phyloP scores from a whole-genome alignment of 2,888 invertebrate species.

The Aproaerema taeniolella region DNA sequence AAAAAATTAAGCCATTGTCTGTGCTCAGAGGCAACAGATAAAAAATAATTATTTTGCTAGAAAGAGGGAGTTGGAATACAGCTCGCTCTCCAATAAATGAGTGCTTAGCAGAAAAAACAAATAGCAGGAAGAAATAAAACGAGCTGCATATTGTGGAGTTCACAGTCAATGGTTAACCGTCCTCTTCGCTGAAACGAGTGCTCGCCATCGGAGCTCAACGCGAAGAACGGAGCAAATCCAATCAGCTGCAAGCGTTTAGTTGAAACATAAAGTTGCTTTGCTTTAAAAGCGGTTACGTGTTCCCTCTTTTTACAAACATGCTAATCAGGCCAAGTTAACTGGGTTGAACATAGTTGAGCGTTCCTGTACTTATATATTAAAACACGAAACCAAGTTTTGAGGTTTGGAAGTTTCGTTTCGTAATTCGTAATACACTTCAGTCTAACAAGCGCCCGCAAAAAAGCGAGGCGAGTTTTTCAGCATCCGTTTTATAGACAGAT shows the following conservation, averaged over 20 bases:
- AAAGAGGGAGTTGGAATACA: constrained; percentile 29
- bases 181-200: constrained; percentile 41
- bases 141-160: constrained; percentile 42
- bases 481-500: constrained; percentile 29
- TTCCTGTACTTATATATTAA: constrained; percentile 1
- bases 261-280: constrained; percentile 34
- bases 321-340: neutral
- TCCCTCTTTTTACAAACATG: constrained; percentile 5
- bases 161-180: constrained; percentile 44
- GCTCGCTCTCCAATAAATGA: constrained; percentile 39
- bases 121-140: constrained; percentile 46
- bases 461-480: constrained; percentile 19
- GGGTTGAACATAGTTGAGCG: neutral
- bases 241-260: constrained; percentile 46
- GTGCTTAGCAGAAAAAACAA: constrained; percentile 41
- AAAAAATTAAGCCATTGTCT: constrained; percentile 16
- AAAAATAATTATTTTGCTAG: constrained; percentile 36
- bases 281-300: constrained; percentile 33
- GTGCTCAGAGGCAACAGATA: constrained; percentile 22
- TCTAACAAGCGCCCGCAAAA: constrained; percentile 21
- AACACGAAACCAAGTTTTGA: constrained; percentile 4
- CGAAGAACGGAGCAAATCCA: constrained; percentile 57
- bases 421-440: constrained; percentile 21
- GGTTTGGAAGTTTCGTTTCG: constrained; percentile 20
- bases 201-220: constrained; percentile 33